These are phyloP conservation scores for Vimba vimba DNA, from an alignment of 2,113 vertebrate species.

Conservation along the genomic window DNA sequence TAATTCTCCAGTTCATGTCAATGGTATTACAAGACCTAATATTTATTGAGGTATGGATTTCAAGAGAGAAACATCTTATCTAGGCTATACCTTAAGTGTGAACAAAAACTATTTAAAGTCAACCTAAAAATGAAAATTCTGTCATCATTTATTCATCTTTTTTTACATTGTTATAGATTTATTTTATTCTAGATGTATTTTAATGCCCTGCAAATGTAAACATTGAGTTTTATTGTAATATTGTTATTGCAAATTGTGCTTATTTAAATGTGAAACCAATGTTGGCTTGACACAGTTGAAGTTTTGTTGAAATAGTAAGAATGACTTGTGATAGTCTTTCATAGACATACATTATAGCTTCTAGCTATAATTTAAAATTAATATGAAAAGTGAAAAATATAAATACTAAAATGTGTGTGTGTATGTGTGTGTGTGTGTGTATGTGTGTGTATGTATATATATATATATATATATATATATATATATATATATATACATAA, in stretches of 20 bases:
- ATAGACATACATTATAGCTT: background rate
- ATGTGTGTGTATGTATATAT: too few species aligned
- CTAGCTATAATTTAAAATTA: background rate
- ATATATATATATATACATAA: too few species aligned
- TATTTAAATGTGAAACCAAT: background rate
- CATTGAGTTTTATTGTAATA: background rate
- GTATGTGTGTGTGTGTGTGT: too few species aligned
- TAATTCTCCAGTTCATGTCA: background rate
- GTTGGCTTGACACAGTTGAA: background rate
- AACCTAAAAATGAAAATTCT: background rate
- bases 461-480: too few species aligned
- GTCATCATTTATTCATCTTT: background rate
- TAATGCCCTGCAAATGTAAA: background rate
- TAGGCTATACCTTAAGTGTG: background rate
- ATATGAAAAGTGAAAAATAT: too few species aligned
- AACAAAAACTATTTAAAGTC: background rate
- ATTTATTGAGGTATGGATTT: background rate
- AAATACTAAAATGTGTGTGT: too few species aligned
- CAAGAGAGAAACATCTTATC: background rate
- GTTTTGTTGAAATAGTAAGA: too few species aligned
- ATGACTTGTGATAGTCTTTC: too few species aligned
- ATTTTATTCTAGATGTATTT: background rate
- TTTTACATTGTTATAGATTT: background rate
- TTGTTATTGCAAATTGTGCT: background rate
- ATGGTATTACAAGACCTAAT: background rate